Percentiles rank a stretch among this genome's conserved stretches.
Conservation (phyloP, 1,140 invertebrate genomes). For the Hesperophylax magnus region DNA sequence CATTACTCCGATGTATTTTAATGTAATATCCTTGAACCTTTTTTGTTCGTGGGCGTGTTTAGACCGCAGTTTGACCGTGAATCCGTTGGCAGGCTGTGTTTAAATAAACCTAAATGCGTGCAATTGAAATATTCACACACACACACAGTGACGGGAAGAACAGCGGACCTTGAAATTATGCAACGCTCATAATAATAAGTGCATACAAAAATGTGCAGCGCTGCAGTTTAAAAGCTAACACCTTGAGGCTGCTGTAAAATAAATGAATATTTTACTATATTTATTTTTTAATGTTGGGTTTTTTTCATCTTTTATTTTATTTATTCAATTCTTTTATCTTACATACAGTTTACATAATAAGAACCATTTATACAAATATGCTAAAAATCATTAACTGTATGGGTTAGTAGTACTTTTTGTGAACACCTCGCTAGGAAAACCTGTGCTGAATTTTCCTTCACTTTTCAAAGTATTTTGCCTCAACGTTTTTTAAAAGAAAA, state of each 20-base stretch:
- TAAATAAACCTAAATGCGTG: conserved; percentile 39
- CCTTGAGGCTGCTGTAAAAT: background rate
- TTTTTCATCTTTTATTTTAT: too few species aligned
- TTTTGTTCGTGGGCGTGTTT: background rate
- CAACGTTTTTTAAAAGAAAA: too few species aligned
- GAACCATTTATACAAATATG: too few species aligned
- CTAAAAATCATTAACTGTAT: too few species aligned
- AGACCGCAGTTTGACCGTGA: background rate
- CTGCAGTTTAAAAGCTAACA: conserved; percentile 11
- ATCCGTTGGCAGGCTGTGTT: conserved; percentile 1
- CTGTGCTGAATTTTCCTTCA: too few species aligned
- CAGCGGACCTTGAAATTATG: conserved; percentile 56
- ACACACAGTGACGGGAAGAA: conserved; percentile 43
- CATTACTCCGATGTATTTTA: background rate
- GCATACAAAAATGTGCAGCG: conserved; percentile 31
- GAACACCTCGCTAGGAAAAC: too few species aligned
- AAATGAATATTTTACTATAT: too few species aligned
- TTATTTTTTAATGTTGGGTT: too few species aligned
- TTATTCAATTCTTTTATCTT: too few species aligned
- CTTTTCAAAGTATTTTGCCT: too few species aligned
- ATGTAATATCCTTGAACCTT: background rate
- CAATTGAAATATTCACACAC: conserved; percentile 40
- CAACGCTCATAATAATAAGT: conserved; percentile 51
- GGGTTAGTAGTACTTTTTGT: too few species aligned
- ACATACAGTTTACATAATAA: too few species aligned